Conservation (phyloP, 2,113 vertebrate genomes). For the Rattus norvegicus region DNA sequence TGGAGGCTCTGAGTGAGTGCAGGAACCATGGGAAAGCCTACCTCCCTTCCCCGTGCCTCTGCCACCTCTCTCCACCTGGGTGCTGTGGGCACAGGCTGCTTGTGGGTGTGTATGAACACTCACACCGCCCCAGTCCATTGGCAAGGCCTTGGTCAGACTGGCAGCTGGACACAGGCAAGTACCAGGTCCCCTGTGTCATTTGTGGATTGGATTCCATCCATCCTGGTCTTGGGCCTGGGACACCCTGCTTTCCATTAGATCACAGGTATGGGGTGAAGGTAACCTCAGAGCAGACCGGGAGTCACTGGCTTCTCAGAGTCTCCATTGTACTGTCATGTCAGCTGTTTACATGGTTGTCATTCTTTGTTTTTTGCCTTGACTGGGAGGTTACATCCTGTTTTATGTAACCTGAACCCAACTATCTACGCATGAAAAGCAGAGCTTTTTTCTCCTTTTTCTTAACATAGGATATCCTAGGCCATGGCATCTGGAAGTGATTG, state of each 20-base stretch:
- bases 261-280: not conserved
- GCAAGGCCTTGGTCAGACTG: not conserved
- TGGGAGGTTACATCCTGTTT: conserved; percentile 67
- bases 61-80: not conserved
- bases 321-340: not conserved
- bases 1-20: not conserved
- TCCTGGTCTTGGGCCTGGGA: not conserved
- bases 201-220: not conserved
- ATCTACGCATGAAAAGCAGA: conserved; percentile 46
- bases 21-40: not conserved
- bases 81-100: not conserved
- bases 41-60: not conserved
- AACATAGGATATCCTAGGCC: conserved; percentile 47
- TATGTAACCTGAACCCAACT: conserved; percentile 64
- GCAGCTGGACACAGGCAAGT: not conserved
- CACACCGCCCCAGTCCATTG: not conserved
- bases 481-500: conserved; percentile 67
- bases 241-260: not conserved
- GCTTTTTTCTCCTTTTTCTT: conserved; percentile 36
- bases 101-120: not conserved
- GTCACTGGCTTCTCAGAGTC: not conserved
- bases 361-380: conserved; percentile 68
- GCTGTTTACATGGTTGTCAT: conserved; percentile 38
- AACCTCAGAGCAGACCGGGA: not conserved
- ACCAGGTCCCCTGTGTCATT: not conserved